Conservation (phyloP, 2,113 vertebrate genomes). For the Carassius gibelio region DNA sequence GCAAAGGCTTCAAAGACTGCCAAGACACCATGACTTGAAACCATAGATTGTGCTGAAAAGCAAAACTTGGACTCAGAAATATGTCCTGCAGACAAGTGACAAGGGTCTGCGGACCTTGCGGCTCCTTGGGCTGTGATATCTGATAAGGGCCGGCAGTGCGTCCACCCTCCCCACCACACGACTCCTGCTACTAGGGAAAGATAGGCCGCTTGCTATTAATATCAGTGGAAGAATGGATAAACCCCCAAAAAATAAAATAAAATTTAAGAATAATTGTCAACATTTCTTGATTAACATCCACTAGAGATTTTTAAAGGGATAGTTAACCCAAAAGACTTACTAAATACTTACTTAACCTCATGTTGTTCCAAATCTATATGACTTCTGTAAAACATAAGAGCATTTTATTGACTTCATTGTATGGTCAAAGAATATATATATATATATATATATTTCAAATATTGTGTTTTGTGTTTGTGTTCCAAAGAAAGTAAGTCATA, state of each 20-base stretch:
- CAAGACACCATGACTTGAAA: conserved; percentile 68
- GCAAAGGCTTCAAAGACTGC: conserved; percentile 65
- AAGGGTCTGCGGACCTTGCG: conserved; percentile 66
- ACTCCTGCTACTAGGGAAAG: conserved; percentile 62
- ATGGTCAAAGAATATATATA: no score
- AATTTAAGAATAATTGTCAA: neutral
- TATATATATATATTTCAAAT: neutral
- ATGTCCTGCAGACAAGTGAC: conserved; percentile 69
- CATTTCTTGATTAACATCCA: neutral
- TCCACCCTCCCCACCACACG: conserved; percentile 56
- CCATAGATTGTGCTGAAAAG: conserved; percentile 75
- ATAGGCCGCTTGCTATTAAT: conserved; percentile 69
- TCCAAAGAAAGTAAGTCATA: neutral
- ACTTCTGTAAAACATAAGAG: no score
- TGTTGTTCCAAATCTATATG: neutral
- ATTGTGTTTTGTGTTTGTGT: neutral
- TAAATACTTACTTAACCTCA: neutral
- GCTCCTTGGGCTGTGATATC: conserved; percentile 71
- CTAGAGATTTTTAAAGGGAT: neutral
- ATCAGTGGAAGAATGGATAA: conserved; percentile 54
- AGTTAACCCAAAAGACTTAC: neutral
- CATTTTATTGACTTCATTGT: no score
- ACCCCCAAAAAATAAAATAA: conserved; percentile 30
- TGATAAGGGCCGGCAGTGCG: conserved; percentile 58
- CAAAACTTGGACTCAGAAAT: conserved; percentile 75